phyloP scores from a whole-genome alignment of 2,113 vertebrate genomes.

The Anseranas semipalmata region DNA sequence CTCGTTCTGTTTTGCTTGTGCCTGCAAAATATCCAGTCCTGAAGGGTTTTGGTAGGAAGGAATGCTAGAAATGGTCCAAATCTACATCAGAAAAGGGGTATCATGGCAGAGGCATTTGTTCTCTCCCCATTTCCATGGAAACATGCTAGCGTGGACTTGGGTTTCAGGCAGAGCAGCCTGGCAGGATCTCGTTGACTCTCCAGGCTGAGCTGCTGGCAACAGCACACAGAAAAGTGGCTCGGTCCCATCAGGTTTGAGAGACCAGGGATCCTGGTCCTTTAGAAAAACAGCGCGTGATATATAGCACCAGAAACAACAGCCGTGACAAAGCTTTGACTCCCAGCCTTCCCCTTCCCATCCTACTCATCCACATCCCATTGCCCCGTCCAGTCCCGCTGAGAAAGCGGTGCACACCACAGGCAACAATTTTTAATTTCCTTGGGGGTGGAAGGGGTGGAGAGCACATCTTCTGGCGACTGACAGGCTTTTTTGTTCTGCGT shows the following conservation, averaged over 20 bases:
- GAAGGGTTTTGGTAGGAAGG: not conserved
- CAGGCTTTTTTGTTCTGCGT: conserved; percentile 59
- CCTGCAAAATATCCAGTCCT: not conserved
- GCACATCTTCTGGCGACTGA: conserved; percentile 46
- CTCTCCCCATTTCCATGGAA: conserved; percentile 61
- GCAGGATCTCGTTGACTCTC: not conserved
- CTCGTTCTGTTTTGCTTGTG: not conserved
- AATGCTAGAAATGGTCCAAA: not conserved
- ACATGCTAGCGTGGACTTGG: not conserved
- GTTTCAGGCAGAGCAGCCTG: conserved; percentile 2
- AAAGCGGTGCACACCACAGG: not conserved
- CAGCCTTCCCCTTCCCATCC: not conserved
- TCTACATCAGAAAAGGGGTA: not conserved
- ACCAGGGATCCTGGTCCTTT: not conserved
- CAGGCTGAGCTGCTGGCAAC: not conserved
- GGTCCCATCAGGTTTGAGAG: not conserved
- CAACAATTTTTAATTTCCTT: conserved; percentile 64
- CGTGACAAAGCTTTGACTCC: not conserved
- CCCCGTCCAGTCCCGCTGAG: not conserved
- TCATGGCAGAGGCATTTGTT: not conserved
- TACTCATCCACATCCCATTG: not conserved
- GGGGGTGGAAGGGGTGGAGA: conserved; percentile 26
- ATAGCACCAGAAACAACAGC: not conserved
- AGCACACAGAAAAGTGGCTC: not conserved
- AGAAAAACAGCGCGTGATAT: not conserved